phyloP scores from a whole-genome alignment of 2,113 vertebrate genomes.

The Egretta garzetta region DNA sequence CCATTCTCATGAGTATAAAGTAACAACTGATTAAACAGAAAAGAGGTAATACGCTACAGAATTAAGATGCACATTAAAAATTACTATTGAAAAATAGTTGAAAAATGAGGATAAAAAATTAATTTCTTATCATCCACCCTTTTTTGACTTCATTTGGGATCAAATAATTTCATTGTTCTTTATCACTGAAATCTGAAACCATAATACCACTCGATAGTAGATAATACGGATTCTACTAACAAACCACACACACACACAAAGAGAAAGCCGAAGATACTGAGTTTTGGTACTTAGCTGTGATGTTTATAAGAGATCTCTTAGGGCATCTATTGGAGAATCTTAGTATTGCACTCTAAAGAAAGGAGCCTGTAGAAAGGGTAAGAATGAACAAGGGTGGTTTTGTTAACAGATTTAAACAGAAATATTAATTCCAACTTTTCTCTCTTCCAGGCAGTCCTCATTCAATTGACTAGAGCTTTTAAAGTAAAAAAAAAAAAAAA shows the following conservation, averaged over 20 bases:
- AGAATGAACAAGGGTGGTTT: not conserved
- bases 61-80: slow-evolving; percentile 25
- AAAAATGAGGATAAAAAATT: slow-evolving; percentile 27
- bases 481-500: not conserved
- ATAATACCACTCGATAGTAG: not conserved
- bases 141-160: not conserved
- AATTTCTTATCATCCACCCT: slow-evolving; percentile 31
- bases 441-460: fast-evolving
- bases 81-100: not conserved
- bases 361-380: not conserved
- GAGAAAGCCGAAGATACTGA: not conserved
- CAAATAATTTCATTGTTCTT: not conserved
- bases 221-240: not conserved
- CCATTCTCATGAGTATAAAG: not conserved
- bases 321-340: slow-evolving; percentile 72
- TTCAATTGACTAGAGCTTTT: not conserved
- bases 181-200: slow-evolving; percentile 27
- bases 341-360: slow-evolving; percentile 57
- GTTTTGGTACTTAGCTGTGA: not conserved
- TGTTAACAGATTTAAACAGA: not conserved
- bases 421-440: not conserved
- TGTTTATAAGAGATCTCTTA: slow-evolving; percentile 71
- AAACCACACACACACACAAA: not conserved
- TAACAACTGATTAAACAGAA: slow-evolving; percentile 16
- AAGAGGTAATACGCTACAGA: not conserved